Percentiles rank a stretch among this genome's conserved stretches.
Evolutionary conservation across 2,888 invertebrate species (phyloP).

Genomic region (Pyrocoelia pectoralis): DNA sequence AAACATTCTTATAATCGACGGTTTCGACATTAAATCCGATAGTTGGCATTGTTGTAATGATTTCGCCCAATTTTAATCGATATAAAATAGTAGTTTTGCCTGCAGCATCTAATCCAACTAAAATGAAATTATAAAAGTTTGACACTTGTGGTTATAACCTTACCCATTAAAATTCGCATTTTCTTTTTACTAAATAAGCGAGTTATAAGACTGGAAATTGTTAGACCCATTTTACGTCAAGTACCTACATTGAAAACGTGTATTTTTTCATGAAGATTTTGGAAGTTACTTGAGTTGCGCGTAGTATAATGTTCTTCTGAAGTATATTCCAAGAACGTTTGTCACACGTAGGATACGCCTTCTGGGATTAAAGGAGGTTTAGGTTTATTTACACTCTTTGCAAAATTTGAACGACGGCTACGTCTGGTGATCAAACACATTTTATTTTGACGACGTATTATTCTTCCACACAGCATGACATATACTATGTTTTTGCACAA

Average conservation of each 20-base stretch:
- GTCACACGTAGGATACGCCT: no score
- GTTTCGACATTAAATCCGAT: constrained; percentile 99
- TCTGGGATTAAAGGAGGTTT: no score
- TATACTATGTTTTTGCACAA: no score
- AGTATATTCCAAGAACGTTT: no score
- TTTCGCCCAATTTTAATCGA: constrained; percentile 96
- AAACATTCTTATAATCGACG: constrained; percentile 99
- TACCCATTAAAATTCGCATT: constrained; percentile 98
- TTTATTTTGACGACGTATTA: no score
- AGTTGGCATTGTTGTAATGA: constrained; percentile 98
- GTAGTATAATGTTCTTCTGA: no score
- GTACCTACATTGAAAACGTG: constrained; percentile 59
- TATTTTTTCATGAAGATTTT: no score
- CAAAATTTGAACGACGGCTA: no score
- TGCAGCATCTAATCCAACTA: constrained; percentile 96
- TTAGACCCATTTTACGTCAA: constrained; percentile 88
- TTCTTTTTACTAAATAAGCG: constrained; percentile 97
- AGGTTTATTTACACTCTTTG: no score
- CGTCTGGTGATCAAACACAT: no score
- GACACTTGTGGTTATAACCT: constrained; percentile 51
- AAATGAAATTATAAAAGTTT: constrained; percentile 14
- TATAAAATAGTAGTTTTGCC: constrained; percentile 98
- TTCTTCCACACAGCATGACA: no score
- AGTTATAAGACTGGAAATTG: constrained; percentile 92
- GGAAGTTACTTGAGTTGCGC: no score